Evolutionary conservation across 2,797 vertebrate species (phyloP).

Genomic region (Otolemur crassicaudatus): DNA sequence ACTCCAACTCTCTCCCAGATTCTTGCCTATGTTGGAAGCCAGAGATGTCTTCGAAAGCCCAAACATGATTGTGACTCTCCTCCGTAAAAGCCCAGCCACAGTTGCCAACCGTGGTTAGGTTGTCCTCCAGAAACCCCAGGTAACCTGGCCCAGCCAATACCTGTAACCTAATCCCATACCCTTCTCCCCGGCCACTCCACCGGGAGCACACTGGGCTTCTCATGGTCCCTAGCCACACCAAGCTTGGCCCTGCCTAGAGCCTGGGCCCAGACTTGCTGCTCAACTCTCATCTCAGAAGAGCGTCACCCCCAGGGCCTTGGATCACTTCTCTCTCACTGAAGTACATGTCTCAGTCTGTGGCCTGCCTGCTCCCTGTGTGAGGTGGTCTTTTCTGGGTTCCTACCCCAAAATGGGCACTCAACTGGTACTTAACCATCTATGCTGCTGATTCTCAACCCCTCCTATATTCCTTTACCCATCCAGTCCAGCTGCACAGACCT

Average conservation of each 20-base stretch:
- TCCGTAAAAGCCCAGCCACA: not conserved
- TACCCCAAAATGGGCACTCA: not conserved
- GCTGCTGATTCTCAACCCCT: not conserved
- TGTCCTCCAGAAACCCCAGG: not conserved
- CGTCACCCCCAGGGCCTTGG: not conserved
- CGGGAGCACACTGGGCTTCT: accelerated
- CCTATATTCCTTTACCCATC: not conserved
- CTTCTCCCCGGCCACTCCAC: not conserved
- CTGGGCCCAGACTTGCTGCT: not conserved
- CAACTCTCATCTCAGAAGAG: not conserved
- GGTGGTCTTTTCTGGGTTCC: not conserved
- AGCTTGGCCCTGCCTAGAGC: not conserved
- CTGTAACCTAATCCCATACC: not conserved
- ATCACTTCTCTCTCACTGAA: not conserved
- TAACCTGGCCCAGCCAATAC: not conserved
- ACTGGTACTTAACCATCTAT: not conserved
- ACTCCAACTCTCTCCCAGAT: too few species aligned
- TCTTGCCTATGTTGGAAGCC: not conserved
- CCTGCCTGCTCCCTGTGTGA: not conserved
- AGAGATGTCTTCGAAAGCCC: not conserved
- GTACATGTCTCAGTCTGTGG: not conserved
- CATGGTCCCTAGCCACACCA: accelerated
- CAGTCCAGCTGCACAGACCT: not conserved
- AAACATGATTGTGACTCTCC: not conserved
- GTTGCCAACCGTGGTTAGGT: not conserved